phyloP scores from a whole-genome alignment of 2,113 vertebrate species.

The Cairina moschata region DNA sequence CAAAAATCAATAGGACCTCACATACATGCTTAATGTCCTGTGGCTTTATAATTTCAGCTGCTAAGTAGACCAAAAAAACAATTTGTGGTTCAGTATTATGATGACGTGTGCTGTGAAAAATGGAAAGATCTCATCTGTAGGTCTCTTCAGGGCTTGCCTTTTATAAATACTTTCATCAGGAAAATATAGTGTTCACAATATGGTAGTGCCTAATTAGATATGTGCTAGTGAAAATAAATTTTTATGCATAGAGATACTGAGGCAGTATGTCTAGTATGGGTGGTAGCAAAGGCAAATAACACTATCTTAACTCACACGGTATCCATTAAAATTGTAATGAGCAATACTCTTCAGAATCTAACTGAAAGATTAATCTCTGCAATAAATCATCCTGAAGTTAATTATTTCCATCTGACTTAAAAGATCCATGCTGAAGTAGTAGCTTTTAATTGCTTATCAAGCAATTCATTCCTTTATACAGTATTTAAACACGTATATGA shows the following conservation, averaged over 20 bases:
- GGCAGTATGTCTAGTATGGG: rapidly evolving
- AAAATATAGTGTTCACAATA: not conserved
- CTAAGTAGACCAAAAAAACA: not conserved
- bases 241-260: not conserved
- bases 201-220: not conserved
- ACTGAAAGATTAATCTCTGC: constrained; percentile 31
- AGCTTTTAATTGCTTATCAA: constrained; percentile 37
- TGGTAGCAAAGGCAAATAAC: not conserved
- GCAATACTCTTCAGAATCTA: constrained; percentile 5
- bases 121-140: not conserved
- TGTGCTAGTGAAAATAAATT: constrained; percentile 6
- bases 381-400: constrained; percentile 44
- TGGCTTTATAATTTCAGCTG: not conserved
- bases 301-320: not conserved
- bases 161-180: not conserved
- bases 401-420: constrained; percentile 31
- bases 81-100: rapidly evolving
- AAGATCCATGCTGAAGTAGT: constrained; percentile 24
- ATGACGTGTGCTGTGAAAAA: not conserved
- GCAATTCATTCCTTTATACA: not conserved
- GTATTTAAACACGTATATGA: not conserved
- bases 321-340: not conserved
- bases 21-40: not conserved
- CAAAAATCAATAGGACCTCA: not conserved
- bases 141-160: not conserved